These are phyloP conservation scores for Prunella fulvescens DNA, from an alignment of 2,113 vertebrate genomes.

Conservation along the genomic window DNA sequence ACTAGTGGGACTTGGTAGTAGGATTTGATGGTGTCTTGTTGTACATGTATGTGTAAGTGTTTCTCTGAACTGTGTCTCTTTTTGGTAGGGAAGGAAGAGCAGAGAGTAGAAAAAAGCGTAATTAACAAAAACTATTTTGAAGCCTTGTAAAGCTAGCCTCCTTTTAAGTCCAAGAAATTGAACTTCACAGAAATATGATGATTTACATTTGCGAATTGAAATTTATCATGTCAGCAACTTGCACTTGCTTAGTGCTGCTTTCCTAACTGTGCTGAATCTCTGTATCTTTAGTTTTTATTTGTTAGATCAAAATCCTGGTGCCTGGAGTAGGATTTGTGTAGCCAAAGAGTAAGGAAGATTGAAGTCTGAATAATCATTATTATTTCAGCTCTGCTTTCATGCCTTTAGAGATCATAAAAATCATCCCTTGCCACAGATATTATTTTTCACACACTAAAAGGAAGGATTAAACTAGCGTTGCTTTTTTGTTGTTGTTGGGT, in stretches of 20 bases:
- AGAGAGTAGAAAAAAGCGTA: not conserved
- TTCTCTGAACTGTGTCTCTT: not conserved
- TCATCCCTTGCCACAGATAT: not conserved
- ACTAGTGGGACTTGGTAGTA: not conserved
- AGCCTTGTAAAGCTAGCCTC: not conserved
- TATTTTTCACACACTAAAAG: constrained; percentile 30
- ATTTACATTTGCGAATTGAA: not conserved
- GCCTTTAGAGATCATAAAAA: constrained; percentile 30
- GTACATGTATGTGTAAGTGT: not conserved
- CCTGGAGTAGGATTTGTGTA: not conserved
- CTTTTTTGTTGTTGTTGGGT: too few relatives aligned
- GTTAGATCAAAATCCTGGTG: not conserved
- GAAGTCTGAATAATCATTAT: constrained; percentile 13
- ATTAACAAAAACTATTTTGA: not conserved
- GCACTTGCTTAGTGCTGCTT: not conserved
- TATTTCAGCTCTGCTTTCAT: constrained; percentile 27
- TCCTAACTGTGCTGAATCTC: not conserved
- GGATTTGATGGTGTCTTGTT: not conserved
- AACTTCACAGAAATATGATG: not conserved
- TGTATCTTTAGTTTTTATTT: not conserved
- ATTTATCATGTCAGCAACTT: not conserved
- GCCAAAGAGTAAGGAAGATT: not conserved
- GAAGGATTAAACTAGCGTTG: not conserved
- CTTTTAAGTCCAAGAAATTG: not conserved
- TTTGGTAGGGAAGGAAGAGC: not conserved